Base-by-base conservation (phyloP, 2,113 vertebrate genomes). In the Amblyopsis rosae region DNA sequence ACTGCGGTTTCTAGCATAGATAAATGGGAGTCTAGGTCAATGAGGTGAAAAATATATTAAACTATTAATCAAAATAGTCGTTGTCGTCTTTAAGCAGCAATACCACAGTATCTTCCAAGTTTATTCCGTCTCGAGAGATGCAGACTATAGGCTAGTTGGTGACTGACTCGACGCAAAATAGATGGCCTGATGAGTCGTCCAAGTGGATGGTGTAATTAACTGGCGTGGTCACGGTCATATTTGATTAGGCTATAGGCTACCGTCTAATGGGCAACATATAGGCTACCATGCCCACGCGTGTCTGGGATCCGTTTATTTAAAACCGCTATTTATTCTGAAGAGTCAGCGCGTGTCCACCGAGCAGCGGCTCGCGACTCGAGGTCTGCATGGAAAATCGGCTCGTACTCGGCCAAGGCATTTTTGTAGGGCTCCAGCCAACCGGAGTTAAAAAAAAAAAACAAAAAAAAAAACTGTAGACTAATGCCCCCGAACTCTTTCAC, bases 271-370 rank as follows among this genome's bases (percentile, higher is more conserved):
- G 35, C 17, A 12, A 62, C 10, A 4, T 57, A 3, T 26, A 26
- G 26, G 26, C 26, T 26, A 26, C 26, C 26, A 3, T 26, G 26
- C 26, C 11, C 9, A 11, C 12, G 17, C 15, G 4, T 35, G 11
- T 48, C 19, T 10, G 0, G 12, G 17, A 19, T 19, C 26, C 26
- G 26, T 80, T 77, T 57, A 74, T 88, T 81, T 16, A 66, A 82
- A 49, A 73, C 78, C 73, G 79, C 73, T 71, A 77, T 70, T 86
- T 70, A 73, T 87, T 87, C 66, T 79, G 83, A 83, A 69, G 75
- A 87, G 82, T 87, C 85, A 82, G 86, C 80, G 85, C 80, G 86
- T 82, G 87, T 80, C 73, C 77, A 58, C 47, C 73, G 83, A 81
- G 73, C 72, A 68, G 73, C 56, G 50, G 84, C 80, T 81, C 83